Conservation (phyloP, 2,888 invertebrate species). For the Drosophila kokeensis region DNA sequence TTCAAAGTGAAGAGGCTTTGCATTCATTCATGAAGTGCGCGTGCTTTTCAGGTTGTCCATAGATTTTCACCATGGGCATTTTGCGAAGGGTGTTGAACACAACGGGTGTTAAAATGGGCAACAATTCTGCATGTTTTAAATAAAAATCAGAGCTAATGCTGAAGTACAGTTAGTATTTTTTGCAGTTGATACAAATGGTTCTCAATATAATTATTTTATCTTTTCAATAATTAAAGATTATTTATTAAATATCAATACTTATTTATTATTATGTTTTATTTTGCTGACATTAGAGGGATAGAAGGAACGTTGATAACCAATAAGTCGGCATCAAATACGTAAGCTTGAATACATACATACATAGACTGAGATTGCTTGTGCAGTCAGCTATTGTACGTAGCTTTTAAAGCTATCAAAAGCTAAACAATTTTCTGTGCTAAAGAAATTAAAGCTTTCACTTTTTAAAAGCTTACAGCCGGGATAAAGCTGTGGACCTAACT, state of each 20-base stretch:
- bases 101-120: constrained; percentile 32
- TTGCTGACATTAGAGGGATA: background rate
- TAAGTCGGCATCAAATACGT: background rate
- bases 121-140: constrained; percentile 5
- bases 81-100: constrained; percentile 21
- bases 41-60: constrained; percentile 42
- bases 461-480: background rate
- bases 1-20: constrained; percentile 77
- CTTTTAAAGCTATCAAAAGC: constrained; percentile 9
- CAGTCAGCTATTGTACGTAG: background rate
- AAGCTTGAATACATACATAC: background rate
- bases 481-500: background rate
- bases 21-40: constrained; percentile 79
- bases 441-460: background rate
- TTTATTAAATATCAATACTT: background rate
- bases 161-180: constrained; percentile 6
- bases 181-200: background rate
- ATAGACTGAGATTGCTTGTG: background rate
- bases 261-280: background rate
- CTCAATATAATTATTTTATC: background rate
- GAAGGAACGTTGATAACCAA: background rate
- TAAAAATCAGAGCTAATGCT: background rate
- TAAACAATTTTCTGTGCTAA: background rate
- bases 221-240: background rate
- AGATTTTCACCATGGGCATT: constrained; percentile 19